Percentiles rank a stretch among this genome's conserved stretches.
These are phyloP conservation scores for Nothocercus julius DNA, from an alignment of 2,113 vertebrate genomes.

Conservation along the genomic window DNA sequence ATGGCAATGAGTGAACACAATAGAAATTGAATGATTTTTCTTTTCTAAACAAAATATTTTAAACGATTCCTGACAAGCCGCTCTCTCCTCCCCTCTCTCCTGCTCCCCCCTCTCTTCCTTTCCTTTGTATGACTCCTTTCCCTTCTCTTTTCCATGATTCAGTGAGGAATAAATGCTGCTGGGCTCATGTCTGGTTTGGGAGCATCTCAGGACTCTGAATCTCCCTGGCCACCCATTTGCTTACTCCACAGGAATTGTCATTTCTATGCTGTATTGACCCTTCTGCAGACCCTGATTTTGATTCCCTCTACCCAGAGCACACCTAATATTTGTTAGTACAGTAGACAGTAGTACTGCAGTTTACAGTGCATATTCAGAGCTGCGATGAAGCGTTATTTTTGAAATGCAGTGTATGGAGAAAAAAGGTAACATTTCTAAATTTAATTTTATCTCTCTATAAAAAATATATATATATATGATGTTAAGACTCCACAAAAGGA, in stretches of 20 bases:
- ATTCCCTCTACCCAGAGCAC: not conserved
- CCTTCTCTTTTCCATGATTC: not conserved
- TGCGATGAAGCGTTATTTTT: constrained; percentile 7
- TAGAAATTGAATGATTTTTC: not conserved
- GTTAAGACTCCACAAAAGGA: constrained; percentile 71
- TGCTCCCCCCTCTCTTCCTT: not conserved
- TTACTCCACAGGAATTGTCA: fast-evolving
- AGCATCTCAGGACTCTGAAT: not conserved
- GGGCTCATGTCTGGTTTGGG: fast-evolving
- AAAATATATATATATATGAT: not conserved
- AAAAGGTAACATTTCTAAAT: constrained; percentile 25
- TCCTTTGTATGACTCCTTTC: not conserved
- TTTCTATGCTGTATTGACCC: not conserved
- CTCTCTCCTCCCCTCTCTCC: not conserved
- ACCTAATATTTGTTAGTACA: not conserved
- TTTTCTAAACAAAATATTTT: not conserved
- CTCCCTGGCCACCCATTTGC: not conserved
- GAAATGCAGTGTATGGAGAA: not conserved
- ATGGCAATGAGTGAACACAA: not conserved
- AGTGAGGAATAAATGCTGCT: not conserved
- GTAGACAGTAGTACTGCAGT: not conserved
- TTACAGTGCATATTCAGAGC: not conserved
- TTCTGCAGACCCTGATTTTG: not conserved
- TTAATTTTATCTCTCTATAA: not conserved
- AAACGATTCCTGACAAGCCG: not conserved